A percentile compares a stretch with the other conserved stretches of the same genome.
These are phyloP conservation scores for Microcebus lehilahytsara DNA, from an alignment of 2,113 vertebrate species.

Conservation along the genomic window DNA sequence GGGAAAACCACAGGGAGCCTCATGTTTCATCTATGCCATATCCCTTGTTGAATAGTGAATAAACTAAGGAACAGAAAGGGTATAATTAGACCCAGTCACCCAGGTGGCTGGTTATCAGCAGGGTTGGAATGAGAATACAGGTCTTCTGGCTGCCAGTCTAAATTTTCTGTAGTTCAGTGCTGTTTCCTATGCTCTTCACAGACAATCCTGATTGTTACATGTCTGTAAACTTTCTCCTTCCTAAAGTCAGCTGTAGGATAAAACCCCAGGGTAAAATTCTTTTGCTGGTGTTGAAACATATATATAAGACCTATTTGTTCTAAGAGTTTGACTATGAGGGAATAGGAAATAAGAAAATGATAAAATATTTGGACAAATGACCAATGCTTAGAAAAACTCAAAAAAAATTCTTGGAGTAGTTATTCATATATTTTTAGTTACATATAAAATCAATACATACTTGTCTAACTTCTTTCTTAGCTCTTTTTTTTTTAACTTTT, in stretches of 20 bases:
- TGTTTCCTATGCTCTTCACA: not conserved
- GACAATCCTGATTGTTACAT: not conserved
- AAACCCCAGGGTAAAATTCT: not conserved
- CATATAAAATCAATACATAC: not conserved
- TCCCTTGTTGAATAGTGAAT: too few species aligned
- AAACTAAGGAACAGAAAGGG: not conserved
- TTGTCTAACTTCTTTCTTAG: not conserved
- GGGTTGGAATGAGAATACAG: not conserved
- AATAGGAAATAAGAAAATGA: not conserved
- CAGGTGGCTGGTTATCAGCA: not conserved
- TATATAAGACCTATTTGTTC: not conserved
- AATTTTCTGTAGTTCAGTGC: not conserved
- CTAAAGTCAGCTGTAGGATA: not conserved
- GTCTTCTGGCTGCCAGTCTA: not conserved
- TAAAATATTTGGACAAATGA: not conserved
- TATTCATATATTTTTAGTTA: not conserved
- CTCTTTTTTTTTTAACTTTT: not conserved
- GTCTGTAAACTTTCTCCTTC: not conserved
- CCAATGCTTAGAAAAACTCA: not conserved
- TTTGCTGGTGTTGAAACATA: not conserved
- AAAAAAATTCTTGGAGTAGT: not conserved
- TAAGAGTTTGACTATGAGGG: not conserved
- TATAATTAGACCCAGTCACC: not conserved
- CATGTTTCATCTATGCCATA: not conserved
- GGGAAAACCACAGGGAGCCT: not conserved